A percentile compares a stretch with the other conserved stretches of the same genome.
These are phyloP conservation scores for Pissodes strobi DNA, from an alignment of 1,140 invertebrate species.

Conservation along the genomic window DNA sequence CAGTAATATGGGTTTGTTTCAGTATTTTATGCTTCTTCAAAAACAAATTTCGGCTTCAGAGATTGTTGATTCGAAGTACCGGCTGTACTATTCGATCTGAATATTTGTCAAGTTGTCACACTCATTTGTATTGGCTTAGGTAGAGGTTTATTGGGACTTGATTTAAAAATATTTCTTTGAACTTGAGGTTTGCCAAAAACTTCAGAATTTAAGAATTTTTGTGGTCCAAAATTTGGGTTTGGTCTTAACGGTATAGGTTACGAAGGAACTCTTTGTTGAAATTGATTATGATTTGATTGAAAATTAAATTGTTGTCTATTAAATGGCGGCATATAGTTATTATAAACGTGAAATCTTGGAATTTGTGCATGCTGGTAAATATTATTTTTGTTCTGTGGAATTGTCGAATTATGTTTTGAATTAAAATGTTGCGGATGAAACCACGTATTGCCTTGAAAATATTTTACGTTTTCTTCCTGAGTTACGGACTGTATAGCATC, in stretches of 20 bases:
- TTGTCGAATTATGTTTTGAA: background rate
- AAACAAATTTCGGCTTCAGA: background rate
- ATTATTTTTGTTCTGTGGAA: background rate
- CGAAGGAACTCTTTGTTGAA: background rate
- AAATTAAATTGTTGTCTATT: background rate
- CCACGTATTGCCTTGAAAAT: no score
- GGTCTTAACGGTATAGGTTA: background rate
- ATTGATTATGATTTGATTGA: background rate
- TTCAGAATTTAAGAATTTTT: background rate
- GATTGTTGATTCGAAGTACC: background rate
- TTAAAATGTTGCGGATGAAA: no score
- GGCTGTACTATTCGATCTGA: background rate
- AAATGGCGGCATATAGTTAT: no score
- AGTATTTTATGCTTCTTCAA: slow-evolving; percentile 7
- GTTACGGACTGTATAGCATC: slow-evolving; percentile 18
- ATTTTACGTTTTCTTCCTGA: slow-evolving; percentile 19
- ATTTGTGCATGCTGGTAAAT: background rate
- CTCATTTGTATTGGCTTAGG: slow-evolving; percentile 22
- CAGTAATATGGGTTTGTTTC: background rate
- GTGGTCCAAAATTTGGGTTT: slow-evolving; percentile 7
- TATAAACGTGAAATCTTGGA: no score
- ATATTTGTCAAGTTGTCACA: slow-evolving; percentile 12
- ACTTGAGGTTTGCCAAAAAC: slow-evolving; percentile 12
- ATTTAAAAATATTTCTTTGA: slow-evolving; percentile 13
- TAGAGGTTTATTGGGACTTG: slow-evolving; percentile 19